A percentile compares a stretch with the other conserved stretches of the same genome.
Evolutionary conservation across 1,140 invertebrate genomes (phyloP).

Genomic region (Drosophila santomea): DNA sequence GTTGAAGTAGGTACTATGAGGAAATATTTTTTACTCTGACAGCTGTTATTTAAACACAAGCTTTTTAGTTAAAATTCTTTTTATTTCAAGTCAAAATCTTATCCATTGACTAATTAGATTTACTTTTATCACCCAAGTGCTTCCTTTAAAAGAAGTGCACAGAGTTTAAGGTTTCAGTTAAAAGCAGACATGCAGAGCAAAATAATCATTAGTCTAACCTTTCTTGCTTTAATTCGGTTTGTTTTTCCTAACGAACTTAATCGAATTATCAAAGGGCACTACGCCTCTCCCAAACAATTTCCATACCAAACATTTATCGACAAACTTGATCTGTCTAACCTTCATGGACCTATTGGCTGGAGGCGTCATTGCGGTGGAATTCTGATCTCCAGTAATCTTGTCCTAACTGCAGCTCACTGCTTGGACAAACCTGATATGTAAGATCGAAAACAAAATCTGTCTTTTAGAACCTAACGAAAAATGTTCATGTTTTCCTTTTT

Average conservation of each 20-base stretch:
- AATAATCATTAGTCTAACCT: not conserved
- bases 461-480: too few species aligned
- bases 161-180: not conserved
- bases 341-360: not conserved
- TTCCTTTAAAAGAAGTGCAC: not conserved
- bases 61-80: not conserved
- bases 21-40: not conserved
- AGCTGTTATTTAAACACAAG: not conserved
- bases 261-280: not conserved
- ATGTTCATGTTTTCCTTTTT: not conserved
- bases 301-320: not conserved
- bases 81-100: too few species aligned
- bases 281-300: not conserved
- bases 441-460: not conserved
- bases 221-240: not conserved
- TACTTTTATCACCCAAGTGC: not conserved
- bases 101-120: not conserved
- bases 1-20: too few species aligned
- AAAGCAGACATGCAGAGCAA: not conserved
- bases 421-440: not conserved
- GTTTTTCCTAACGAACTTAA: not conserved
- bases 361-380: not conserved
- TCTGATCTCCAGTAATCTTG: not conserved
- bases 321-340: not conserved
- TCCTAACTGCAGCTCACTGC: not conserved